These are phyloP conservation scores for Aplidium turbinatum DNA, from an alignment of 23 tunicate species.

Conservation along the genomic window DNA sequence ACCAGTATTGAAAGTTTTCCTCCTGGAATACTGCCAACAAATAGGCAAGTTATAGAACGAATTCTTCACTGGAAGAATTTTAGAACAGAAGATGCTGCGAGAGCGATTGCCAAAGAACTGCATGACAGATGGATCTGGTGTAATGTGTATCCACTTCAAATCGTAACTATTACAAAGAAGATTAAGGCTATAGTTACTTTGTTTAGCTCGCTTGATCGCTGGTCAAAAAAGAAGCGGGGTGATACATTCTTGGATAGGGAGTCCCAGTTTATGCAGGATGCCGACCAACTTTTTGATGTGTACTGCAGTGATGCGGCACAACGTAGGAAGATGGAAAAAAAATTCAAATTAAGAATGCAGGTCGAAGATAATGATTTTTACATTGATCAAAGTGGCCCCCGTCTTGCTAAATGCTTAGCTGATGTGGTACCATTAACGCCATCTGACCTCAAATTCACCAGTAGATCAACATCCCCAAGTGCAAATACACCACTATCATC, in stretches of 20 bases:
- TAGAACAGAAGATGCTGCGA: conserved; percentile 18
- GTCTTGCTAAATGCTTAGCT: conserved; percentile 14
- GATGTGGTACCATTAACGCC: conserved; percentile 6
- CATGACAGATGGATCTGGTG: conserved; percentile 22
- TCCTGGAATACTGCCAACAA: conserved; percentile 30
- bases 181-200: not conserved
- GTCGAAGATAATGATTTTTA: conserved; percentile 32
- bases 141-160: not conserved
- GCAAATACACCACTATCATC: too few species aligned
- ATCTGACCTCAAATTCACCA: not conserved
- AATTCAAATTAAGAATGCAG: conserved; percentile 12
- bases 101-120: conserved; percentile 11
- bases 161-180: conserved; percentile 5
- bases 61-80: conserved; percentile 9
- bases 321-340: conserved; percentile 8
- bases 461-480: not conserved
- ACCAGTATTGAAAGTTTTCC: conserved; percentile 15
- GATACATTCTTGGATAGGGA: not conserved
- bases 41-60: conserved; percentile 20
- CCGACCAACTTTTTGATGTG: not conserved
- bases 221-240: conserved; percentile 1
- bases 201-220: conserved; percentile 13
- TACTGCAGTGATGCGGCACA: conserved; percentile 6
- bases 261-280: not conserved
- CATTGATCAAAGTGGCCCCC: conserved; percentile 18